Evolutionary conservation across 2,797 vertebrate genomes (phyloP).

Genomic region (Anguilla marmorata): DNA sequence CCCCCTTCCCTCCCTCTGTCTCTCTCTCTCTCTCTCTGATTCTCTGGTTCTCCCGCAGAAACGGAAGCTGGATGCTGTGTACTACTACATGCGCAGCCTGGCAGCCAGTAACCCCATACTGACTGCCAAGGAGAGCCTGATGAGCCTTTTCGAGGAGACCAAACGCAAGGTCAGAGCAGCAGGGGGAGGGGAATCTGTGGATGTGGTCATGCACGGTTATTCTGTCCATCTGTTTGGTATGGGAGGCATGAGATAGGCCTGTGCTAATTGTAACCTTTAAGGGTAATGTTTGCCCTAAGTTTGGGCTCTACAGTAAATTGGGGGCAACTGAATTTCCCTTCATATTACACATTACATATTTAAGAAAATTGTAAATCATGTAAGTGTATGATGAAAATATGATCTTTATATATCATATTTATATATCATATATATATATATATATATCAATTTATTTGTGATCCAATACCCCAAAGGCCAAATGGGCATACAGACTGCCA

Average conservation of each 20-base stretch:
- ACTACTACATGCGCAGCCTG: slow-evolving; percentile 99
- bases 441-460: neutral
- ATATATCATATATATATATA: too few relatives aligned
- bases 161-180: slow-evolving; percentile 89
- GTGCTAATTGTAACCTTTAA: neutral
- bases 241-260: neutral
- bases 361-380: neutral
- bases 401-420: too few relatives aligned
- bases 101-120: slow-evolving; percentile 98
- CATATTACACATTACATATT: neutral
- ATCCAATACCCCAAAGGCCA: neutral
- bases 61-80: slow-evolving; percentile 96
- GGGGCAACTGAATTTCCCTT: neutral
- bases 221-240: neutral
- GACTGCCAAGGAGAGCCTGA: slow-evolving; percentile 96
- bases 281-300: neutral
- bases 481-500: neutral
- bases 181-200: neutral
- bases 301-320: slow-evolving; percentile 10
- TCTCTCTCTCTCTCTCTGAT: neutral
- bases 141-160: slow-evolving; percentile 97
- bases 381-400: too few relatives aligned
- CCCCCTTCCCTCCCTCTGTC: slow-evolving; percentile 22
- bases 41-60: slow-evolving; percentile 71
- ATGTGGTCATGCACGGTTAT: neutral